Evolutionary conservation across 2,888 invertebrate species (phyloP).

Genomic region (Lymantria dispar): DNA sequence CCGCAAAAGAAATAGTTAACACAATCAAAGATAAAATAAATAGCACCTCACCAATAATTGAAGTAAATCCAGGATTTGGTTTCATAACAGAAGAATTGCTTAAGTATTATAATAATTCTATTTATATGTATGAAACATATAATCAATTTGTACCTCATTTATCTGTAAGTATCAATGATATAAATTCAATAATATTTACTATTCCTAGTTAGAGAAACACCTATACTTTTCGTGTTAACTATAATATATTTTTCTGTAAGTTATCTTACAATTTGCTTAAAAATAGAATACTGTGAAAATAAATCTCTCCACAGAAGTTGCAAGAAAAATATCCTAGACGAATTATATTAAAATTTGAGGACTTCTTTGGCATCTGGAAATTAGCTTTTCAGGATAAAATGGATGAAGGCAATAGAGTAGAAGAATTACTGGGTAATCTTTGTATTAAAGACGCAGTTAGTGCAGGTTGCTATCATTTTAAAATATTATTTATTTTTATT

Average conservation of each 20-base stretch:
- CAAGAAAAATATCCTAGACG: conserved; percentile 58
- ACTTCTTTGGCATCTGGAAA: conserved; percentile 83
- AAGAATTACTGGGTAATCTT: conserved; percentile 77
- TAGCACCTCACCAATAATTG: conserved; percentile 73
- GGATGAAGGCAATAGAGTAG: conserved; percentile 78
- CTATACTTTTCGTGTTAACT: no score
- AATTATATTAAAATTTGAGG: conserved; percentile 71
- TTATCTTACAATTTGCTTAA: no score
- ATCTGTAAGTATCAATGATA: conserved; percentile 47
- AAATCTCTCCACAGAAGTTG: conserved; percentile 47
- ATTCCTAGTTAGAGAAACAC: no score
- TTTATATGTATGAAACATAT: conserved; percentile 84
- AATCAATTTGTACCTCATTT: conserved; percentile 72
- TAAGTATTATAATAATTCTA: conserved; percentile 63
- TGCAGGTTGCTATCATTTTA: no score
- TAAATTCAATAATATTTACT: not conserved
- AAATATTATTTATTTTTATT: no score
- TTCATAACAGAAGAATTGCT: conserved; percentile 84
- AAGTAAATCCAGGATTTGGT: conserved; percentile 88
- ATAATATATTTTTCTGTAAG: no score
- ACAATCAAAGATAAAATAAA: conserved; percentile 55
- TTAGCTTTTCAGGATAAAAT: conserved; percentile 81
- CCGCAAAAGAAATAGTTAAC: conserved; percentile 60
- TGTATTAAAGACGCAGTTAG: conserved; percentile 68
- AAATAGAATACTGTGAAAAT: no score